These are phyloP conservation scores for Eupithecia tripunctaria DNA, from an alignment of 2,888 invertebrate species.

Conservation along the genomic window DNA sequence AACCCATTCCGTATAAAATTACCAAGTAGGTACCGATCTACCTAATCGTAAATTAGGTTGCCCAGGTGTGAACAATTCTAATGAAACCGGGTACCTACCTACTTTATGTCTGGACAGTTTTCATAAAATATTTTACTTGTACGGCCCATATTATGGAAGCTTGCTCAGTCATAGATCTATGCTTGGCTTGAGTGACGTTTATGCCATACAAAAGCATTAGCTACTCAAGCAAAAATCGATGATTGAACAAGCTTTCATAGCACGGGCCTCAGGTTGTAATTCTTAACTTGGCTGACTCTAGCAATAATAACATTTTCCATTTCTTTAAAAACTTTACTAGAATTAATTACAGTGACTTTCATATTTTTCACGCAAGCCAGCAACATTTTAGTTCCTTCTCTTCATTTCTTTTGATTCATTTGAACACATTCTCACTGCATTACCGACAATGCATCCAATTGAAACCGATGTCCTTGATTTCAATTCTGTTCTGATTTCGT, in stretches of 20 bases:
- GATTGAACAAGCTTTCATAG: too few relatives aligned
- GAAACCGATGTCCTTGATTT: neutral
- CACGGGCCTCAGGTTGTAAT: too few relatives aligned
- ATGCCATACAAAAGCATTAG: too few relatives aligned
- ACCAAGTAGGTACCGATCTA: too few relatives aligned
- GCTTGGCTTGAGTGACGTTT: too few relatives aligned
- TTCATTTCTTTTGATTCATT: neutral
- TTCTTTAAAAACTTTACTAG: neutral
- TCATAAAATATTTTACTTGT: too few relatives aligned
- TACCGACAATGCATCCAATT: neutral
- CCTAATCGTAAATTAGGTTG: neutral
- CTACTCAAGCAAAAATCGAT: too few relatives aligned
- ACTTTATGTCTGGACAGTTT: neutral
- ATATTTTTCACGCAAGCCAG: neutral
- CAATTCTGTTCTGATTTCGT: too few relatives aligned
- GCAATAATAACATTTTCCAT: too few relatives aligned
- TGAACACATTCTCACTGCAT: neutral
- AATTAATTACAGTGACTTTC: neutral
- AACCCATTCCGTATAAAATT: slow-evolving; percentile 2
- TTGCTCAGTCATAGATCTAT: too few relatives aligned
- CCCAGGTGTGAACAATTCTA: slow-evolving; percentile 7
- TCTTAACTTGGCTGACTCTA: too few relatives aligned
- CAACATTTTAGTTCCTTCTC: neutral
- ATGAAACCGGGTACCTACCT: neutral
- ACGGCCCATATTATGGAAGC: too few relatives aligned